Base-by-base conservation (phyloP, 2,797 vertebrate species). In the Telmatherina bonti region DNA sequence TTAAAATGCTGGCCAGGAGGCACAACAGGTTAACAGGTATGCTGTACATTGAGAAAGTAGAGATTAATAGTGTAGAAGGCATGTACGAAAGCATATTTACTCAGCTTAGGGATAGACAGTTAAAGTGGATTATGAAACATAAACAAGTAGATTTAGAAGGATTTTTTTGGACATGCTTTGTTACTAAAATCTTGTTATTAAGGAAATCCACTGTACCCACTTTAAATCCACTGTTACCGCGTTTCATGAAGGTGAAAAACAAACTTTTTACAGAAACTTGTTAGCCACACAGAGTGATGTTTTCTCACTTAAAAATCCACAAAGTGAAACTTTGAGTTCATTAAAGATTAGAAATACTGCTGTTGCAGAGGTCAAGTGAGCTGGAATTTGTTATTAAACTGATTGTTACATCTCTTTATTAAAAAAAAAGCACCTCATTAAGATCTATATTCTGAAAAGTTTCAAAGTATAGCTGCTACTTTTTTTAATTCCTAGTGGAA, bases 401-500 rank as follows among this genome's bases (percentile, higher is more conserved):
- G 53, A 43, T 49, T 8, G 22, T 30, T 59, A 30, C 54, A 70
- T 62, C n/a, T 27, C 22, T 31, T n/a, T 30, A 68, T 70, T 45
- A 35, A 33, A 74, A 26, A 4, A 57, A 74, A 70, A 62, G n/a
- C 58, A 49, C 62, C 80, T 88, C 27, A 78, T 57, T 71, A 58
- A 61, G 10, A 57, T 78, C 62, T 18, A 45, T 49, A 8, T 72
- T 85, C 75, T 67, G 41, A 71, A n/a, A 74, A 78, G 73, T 62
- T 29, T 51, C 18, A 70, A 71, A 69, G 61, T 35, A 65, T 63
- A 67, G 62, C 31, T 79, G 58, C 62, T 64, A 58, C 71, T 81
- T 67, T 79, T n/a, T 62, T 72, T 31, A 66, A 59, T 67, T 47
- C 55, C 67, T 67, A 45, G 60, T 45, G 69, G 71, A 68, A 70